These are phyloP conservation scores for Ctenosaura bakeri DNA, from an alignment of 2,797 vertebrate genomes.

Conservation along the genomic window DNA sequence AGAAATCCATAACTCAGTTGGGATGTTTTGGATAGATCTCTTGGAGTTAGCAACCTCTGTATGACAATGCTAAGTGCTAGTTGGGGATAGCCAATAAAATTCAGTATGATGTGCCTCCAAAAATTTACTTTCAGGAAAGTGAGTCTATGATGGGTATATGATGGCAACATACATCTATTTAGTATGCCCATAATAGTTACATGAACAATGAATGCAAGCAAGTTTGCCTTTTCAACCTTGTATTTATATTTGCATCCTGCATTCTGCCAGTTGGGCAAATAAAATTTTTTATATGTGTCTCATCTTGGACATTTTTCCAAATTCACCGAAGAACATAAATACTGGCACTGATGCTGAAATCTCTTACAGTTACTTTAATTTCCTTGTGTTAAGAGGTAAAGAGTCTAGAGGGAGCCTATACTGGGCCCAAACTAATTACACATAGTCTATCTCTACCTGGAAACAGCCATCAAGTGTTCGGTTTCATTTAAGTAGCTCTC, in stretches of 20 bases:
- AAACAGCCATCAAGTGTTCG: conserved; percentile 28
- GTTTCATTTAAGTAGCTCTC: conserved; percentile 30
- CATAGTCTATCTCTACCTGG: not conserved
- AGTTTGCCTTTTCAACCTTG: not conserved
- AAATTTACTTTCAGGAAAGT: not conserved
- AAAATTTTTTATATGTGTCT: not conserved
- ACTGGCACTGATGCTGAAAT: not conserved
- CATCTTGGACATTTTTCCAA: not conserved
- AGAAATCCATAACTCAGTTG: no score
- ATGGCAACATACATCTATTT: not conserved
- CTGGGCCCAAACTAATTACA: not conserved
- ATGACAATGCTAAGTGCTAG: no score
- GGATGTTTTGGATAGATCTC: not conserved
- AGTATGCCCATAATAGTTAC: not conserved
- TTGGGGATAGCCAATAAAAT: not conserved
- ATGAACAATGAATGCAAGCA: no score
- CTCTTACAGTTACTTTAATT: conserved; percentile 19
- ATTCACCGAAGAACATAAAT: not conserved
- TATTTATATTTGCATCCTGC: not conserved
- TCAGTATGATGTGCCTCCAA: not conserved
- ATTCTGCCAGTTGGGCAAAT: not conserved
- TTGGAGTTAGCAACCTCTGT: no score
- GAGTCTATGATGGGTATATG: not conserved
- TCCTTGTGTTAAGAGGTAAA: not conserved
- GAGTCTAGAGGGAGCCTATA: not conserved